Evolutionary conservation across 2,888 invertebrate species (phyloP), one percentile per base, ranked within the genome.

Genomic region (Apamea sordens): DNA sequence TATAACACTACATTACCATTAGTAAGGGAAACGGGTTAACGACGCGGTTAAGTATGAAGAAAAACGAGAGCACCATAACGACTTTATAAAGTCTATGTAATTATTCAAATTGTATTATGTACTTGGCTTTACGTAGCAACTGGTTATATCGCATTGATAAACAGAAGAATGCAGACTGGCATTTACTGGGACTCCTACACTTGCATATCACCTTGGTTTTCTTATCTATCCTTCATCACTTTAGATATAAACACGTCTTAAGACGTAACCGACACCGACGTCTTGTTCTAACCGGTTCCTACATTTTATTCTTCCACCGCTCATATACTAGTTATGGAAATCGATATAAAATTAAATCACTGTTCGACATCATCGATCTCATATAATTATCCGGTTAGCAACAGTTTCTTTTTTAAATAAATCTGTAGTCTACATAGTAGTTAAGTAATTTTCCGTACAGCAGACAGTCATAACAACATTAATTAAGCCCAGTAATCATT

Each of bases 401-500:
- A 56, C 24, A 11, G 15, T 15, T 61, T 59, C n/a, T 72, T 71
- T 71, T 81, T 69, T 28, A 47, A 18, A 65, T 21, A 24, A 28
- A 56, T 63, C 41, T 41, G 21, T 56, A 59, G 41, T 65, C 36
- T 56, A 24, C 32, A 28, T 64, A 61, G 28, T 63, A 36, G 59
- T 80, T 61, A 70, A 73, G 86, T 76, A 59, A 73, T 73, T 82
- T 85, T 70, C 79, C 79, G 73, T 68, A 36, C 21, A 72, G 36
- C 72, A 67, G 76, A 41, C 63, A 59, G 63, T 56, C n/a, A 63
- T 69, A 76, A 79, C 77, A 77, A 78, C 74, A 77, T 76, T 79
- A 83, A 88, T 88, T 79, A 84, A 77, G 74, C 65, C 47, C 59
- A 65, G 87, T 82, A 83, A 87, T 88, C 86, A 84, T 83, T 80